Percentiles rank a stretch among this genome's conserved stretches.
Evolutionary conservation across 1,140 invertebrate genomes (phyloP).

Genomic region (Nomia melanderi): DNA sequence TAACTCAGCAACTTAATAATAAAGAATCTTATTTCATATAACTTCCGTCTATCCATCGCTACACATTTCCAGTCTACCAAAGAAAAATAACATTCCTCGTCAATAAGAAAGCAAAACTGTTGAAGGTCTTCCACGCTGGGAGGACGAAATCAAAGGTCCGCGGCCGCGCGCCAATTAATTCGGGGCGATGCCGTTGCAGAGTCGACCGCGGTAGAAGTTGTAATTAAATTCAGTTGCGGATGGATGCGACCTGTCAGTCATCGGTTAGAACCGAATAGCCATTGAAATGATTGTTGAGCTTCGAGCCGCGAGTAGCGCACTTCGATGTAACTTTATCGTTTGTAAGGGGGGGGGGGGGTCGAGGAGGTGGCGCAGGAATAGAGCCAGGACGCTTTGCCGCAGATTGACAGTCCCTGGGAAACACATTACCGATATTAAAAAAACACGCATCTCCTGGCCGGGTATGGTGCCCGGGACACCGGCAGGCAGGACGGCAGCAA

Average conservation of each 20-base stretch:
- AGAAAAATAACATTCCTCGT: too few species aligned
- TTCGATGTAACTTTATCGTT: constrained; percentile 40
- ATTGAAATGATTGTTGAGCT: constrained; percentile 34
- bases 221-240: constrained; percentile 1
- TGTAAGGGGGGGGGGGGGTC: not conserved
- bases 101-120: too few species aligned
- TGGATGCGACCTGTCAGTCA: constrained; percentile 25
- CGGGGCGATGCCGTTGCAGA: not conserved
- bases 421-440: constrained; percentile 58
- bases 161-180: constrained; percentile 9
- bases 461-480: too few species aligned
- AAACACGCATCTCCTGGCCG: not conserved
- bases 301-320: constrained; percentile 18
- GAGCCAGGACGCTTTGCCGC: constrained; percentile 1
- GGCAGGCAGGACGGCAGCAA: not conserved
- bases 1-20: too few species aligned
- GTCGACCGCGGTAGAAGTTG: not conserved
- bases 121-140: too few species aligned
- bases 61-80: too few species aligned
- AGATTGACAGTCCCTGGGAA: constrained; percentile 37
- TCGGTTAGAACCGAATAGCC: constrained; percentile 25
- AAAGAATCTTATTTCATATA: too few species aligned
- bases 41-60: too few species aligned
- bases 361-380: not conserved
- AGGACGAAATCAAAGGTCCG: too few species aligned